Base-by-base conservation (phyloP, 2,888 invertebrate species). In the Drosophila meridionalis region DNA sequence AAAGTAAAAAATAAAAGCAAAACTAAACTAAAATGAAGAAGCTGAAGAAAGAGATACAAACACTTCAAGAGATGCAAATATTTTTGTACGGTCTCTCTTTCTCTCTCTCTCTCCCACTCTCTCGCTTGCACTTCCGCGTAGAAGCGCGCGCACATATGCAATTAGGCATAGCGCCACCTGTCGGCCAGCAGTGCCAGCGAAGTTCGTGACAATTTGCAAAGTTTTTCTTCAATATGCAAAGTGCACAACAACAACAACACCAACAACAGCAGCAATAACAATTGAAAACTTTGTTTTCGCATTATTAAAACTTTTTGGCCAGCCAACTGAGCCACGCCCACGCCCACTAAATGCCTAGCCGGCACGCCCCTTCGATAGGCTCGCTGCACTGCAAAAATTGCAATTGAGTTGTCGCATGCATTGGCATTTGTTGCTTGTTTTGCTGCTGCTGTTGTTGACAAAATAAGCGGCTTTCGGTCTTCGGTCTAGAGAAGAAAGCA, bases 1-100 rank as follows among this genome's bases (percentile, higher is more conserved):
- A 64, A 66, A 20, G 3, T 4, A 42, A n/a, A 42, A 45, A 45
- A 20, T 20, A 4, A 20, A 45, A n/a, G n/a, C 11, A 70, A 67
- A 81, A 69, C 56, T 69, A 40, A 57, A 56, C 45, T 43, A 68
- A 48, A 53, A 56, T 47, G 38, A 61, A 50, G 60, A 57, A 66
- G 48, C 53, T 45, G 30, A 60, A 48, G 36, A 64, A 47, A 53
- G 42, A 61, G 42, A 61, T 43, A 57, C 70, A 68, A 69, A 69
- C 78, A 69, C 67, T 71, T 53, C 32, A 73, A 58, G 32, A 76
- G 74, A 80, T 82, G 85, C 85, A 82, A 79, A 73, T 78, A 69
- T 74, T 63, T 63, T 74, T 74, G 20, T 57, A 64, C 58, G 40
- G n/a, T 9, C 11, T 38, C 72, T 2, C 11, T 30, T 26, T 7